These are phyloP conservation scores for Coremacera marginata DNA, from an alignment of 2,888 invertebrate species.

Conservation along the genomic window DNA sequence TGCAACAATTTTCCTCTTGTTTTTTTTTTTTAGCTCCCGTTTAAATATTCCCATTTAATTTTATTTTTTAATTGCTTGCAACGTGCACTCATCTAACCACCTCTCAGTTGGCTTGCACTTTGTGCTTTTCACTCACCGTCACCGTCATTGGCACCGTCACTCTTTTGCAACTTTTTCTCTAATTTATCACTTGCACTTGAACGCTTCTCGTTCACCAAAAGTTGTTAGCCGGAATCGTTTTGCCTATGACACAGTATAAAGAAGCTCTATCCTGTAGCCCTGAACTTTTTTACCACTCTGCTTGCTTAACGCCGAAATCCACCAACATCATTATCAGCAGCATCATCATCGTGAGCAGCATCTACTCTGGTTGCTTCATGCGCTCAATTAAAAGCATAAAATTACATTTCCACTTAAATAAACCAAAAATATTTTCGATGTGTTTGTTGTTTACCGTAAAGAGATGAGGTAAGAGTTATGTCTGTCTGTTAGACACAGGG, in stretches of 20 bases:
- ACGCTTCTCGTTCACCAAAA: neutral
- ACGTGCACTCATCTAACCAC: slow-evolving; percentile 11
- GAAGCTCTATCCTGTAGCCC: no score
- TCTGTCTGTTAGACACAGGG: neutral
- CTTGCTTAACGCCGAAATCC: neutral
- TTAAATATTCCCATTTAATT: neutral
- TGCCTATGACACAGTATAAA: neutral
- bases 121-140: no score
- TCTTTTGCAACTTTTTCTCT: neutral
- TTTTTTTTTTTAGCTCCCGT: no score
- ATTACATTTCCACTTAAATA: slow-evolving; percentile 61
- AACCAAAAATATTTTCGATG: slow-evolving; percentile 45
- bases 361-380: slow-evolving; percentile 20
- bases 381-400: slow-evolving; percentile 62
- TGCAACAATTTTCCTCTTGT: no score
- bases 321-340: neutral
- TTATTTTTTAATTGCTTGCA: slow-evolving; percentile 12
- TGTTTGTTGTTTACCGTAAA: slow-evolving; percentile 8
- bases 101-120: neutral
- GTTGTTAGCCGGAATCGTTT: neutral
- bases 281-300: no score
- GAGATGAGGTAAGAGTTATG: neutral
- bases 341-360: slow-evolving; percentile 24
- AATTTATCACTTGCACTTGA: neutral
- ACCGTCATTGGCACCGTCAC: no score